Conservation (phyloP, 2,113 vertebrate genomes). For the Amphilophus citrinellus region DNA sequence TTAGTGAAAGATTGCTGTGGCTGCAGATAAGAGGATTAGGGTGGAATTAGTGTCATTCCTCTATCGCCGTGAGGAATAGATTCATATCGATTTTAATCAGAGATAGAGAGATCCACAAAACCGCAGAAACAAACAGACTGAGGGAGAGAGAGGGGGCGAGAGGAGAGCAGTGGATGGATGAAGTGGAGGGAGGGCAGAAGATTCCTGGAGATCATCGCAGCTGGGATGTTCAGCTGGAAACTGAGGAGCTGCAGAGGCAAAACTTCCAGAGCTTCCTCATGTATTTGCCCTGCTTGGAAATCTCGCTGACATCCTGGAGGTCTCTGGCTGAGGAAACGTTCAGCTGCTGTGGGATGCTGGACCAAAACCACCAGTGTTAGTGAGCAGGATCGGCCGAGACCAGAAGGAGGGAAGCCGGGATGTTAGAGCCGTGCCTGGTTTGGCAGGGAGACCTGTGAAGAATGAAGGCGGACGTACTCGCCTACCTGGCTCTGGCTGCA, state of each 20-base stretch:
- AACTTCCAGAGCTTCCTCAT: not conserved
- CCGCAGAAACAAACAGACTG: conserved; percentile 32
- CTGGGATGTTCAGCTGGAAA: conserved; percentile 23
- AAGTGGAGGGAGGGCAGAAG: conserved; percentile 2
- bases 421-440: conserved; percentile 29
- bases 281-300: not conserved
- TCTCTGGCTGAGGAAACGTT: conserved; percentile 8
- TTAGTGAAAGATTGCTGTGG: conserved; percentile 79
- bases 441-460: conserved; percentile 40
- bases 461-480: conserved; percentile 64
- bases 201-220: conserved; percentile 1
- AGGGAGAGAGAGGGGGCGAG: conserved; percentile 17
- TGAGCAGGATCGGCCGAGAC: not conserved
- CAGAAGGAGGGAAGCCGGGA: conserved; percentile 33
- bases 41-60: conserved; percentile 83
- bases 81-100: conserved; percentile 83
- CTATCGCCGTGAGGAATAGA: conserved; percentile 65
- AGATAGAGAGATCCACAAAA: conserved; percentile 40
- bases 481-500: conserved; percentile 49
- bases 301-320: not conserved
- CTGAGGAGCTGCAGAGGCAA: not conserved
- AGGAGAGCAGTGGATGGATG: not conserved
- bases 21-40: conserved; percentile 79
- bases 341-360: conserved; percentile 33
- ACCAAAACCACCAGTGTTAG: conserved; percentile 16